phyloP scores from a whole-genome alignment of 2,888 invertebrate species.

The Argyresthia albistria region DNA sequence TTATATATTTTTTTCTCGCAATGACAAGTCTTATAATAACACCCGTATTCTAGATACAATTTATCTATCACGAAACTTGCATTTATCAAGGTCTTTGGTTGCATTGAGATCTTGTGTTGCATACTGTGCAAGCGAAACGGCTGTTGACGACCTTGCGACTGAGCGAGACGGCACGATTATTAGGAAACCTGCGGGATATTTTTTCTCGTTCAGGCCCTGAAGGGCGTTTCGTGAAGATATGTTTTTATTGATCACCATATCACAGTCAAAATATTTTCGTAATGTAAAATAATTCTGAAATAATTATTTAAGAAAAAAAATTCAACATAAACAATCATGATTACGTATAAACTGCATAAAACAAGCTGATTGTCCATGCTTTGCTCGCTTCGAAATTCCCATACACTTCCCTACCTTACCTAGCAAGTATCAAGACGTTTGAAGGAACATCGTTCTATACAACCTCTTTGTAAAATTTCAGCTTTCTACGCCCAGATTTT shows the following conservation, averaged over 20 bases:
- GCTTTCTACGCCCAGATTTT: no score
- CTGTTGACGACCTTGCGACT: constrained; percentile 44
- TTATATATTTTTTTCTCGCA: neutral
- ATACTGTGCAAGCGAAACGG: constrained; percentile 56
- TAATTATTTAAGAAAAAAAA: neutral
- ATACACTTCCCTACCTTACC: no score
- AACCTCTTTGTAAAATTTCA: no score
- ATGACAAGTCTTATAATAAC: constrained; percentile 22
- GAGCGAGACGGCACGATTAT: constrained; percentile 45
- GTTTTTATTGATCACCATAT: neutral
- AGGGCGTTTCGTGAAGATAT: constrained; percentile 38
- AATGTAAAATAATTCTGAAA: neutral
- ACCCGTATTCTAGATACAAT: constrained; percentile 46
- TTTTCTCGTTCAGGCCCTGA: constrained; percentile 62
- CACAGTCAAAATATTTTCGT: neutral
- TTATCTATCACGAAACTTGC: constrained; percentile 71
- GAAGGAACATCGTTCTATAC: no score
- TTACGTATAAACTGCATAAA: no score
- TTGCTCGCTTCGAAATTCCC: no score
- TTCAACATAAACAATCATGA: no score
- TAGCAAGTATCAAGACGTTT: no score
- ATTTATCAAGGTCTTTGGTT: constrained; percentile 66
- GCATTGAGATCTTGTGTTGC: constrained; percentile 67
- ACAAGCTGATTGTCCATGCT: no score
- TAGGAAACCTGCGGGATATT: constrained; percentile 70